Base-by-base conservation (phyloP, 2,888 invertebrate species). In the Aphrophora alni region DNA sequence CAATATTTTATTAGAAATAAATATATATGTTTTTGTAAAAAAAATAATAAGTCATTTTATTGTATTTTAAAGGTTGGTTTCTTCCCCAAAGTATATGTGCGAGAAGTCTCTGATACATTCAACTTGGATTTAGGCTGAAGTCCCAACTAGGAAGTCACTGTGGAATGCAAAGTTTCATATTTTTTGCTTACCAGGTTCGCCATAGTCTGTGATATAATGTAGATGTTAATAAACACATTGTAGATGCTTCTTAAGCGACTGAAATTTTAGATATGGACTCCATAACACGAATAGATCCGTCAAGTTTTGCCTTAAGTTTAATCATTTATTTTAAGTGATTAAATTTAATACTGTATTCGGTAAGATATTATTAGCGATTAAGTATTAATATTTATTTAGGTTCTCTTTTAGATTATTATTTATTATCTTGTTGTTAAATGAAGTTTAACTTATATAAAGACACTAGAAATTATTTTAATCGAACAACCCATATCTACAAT, bases 41-140 rank as follows among this genome's bases (percentile, higher is more conserved):
- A n/a, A n/a, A n/a, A n/a, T 25, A 21, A 27, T 70, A 38, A 27
- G 38, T 51, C 59, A 75, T 8, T 38, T 38, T 75, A 28, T 26
- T 70, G 25, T 76, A 75, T 84, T 85, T 88, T 87, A 84, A 87
- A 93, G 91, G 91, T 92, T 86, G 96, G 95, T 21, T 95, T 94
- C 88, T 95, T 96, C 88, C 95, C 96, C 2, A 94, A 94, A 87
- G 93, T 93, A 84, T 95, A 93, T 88, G 95, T 96, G 73, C 88
- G 88, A 80, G 89, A 89, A 85, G 81, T 85, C 59, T 83, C 84
- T 4, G 85, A 85, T 82, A 85, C 82, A 17, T 81, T 84, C 59
- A 82, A 81, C 69, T 38, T 75, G 38, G 75, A 80, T 68, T 68
- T 51, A 14, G n/a, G 27, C 59, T 78, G 26, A 44, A 72, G 51